Base-by-base conservation (phyloP, 2,113 vertebrate species). In the Egretta garzetta region DNA sequence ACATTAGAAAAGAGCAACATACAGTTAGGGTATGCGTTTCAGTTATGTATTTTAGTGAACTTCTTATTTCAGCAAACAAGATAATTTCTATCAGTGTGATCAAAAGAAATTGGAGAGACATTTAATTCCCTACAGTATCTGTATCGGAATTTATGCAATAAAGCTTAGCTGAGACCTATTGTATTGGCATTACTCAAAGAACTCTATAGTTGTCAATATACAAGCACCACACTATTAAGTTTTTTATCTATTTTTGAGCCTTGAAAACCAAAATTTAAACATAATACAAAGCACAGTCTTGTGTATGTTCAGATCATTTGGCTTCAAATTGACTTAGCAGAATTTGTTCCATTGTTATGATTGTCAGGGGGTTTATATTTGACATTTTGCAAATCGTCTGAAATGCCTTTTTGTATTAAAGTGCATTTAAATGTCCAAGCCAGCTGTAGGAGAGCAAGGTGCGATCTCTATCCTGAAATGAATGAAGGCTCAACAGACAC, bases 331-430 rank as follows among this genome's bases (percentile, higher is more conserved):
- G 77, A 23, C 5, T n/a, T 41, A 72, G 8, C 14, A 52, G 28
- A 70, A 33, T 53, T 58, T 81, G 3, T 58, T 74, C 8, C 14
- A 43, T 15, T 0, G 0, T 30, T 60, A 28, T 2, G 0, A 20
- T 49, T 62, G 6, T 45, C 7, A 58, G 19, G 3, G 12, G 0
- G 0, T 32, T 49, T 39, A 52, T 35, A 92, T 91, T 71, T 87
- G 8, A 7, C 24, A 27, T 90, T 81, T 53, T 74, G 19, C 8
- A 77, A 53, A 17, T 70, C 33, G 27, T 14, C 21, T 39, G 30
- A 85, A 81, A 71, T 24, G 0, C 3, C 6, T 87, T 74, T 62
- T 62, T 33, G 12, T 4, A 24, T 33, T 53, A 14, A 70, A 81
- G 7, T 24, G 7, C 12, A 35, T 45, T 63, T 71, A 47, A 71